Evolutionary conservation across 2,113 vertebrate species (phyloP).

Genomic region (Tenrec ecaudatus): DNA sequence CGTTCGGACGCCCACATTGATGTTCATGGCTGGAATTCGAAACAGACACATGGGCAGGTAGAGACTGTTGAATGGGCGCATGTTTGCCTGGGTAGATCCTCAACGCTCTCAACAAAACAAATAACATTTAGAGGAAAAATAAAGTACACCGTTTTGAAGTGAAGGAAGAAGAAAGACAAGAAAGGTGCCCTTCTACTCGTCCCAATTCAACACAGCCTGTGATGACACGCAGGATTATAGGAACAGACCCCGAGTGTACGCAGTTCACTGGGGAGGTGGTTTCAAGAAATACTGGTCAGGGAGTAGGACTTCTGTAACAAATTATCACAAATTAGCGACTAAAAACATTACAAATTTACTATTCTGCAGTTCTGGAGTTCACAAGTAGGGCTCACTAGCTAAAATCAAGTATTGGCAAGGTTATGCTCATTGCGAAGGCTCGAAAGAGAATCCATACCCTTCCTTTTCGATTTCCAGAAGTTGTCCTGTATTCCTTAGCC

Average conservation of each 20-base stretch:
- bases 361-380: not conserved
- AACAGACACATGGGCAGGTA: not conserved
- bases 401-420: not conserved
- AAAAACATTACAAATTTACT: conserved; percentile 17
- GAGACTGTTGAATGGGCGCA: not conserved
- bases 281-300: not conserved
- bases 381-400: not conserved
- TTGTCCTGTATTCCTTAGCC: not conserved
- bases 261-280: not conserved
- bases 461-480: not conserved
- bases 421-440: not conserved
- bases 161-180: not conserved
- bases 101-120: not conserved
- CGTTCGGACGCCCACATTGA: conserved; percentile 94
- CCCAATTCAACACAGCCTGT: not conserved
- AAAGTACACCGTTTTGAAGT: not conserved
- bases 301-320: not conserved
- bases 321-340: not conserved
- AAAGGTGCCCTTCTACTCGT: not conserved
- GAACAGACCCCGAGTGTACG: not conserved
- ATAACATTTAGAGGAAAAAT: not conserved
- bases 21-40: conserved; percentile 94
- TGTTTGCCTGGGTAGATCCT: not conserved
- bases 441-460: not conserved
- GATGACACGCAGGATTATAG: not conserved